Evolutionary conservation across 2,888 invertebrate species (phyloP).

Genomic region (Cordilura impudica): DNA sequence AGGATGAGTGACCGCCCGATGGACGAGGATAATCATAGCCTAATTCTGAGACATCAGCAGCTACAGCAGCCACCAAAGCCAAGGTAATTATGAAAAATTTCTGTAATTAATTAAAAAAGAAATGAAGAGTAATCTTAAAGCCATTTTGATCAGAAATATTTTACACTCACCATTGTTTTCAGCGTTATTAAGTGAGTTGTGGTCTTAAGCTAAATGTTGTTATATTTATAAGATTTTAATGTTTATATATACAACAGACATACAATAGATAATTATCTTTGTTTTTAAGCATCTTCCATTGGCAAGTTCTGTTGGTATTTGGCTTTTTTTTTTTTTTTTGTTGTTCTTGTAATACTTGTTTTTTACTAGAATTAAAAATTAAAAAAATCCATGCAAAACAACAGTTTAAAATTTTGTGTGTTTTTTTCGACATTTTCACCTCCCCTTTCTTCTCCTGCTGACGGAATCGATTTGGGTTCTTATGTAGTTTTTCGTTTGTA

Average conservation of each 20-base stretch:
- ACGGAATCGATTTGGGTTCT: no score
- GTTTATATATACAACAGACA: conserved; percentile 58
- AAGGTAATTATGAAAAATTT: conserved; percentile 54
- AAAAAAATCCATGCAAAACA: background rate
- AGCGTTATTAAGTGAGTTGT: conserved; percentile 40
- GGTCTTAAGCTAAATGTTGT: conserved; percentile 41
- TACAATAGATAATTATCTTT: conserved; percentile 4
- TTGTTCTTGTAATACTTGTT: background rate
- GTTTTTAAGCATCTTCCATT: conserved; percentile 16
- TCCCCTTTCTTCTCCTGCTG: background rate
- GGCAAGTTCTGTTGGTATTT: background rate
- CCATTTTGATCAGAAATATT: background rate
- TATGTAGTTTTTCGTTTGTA: conserved; percentile 4
- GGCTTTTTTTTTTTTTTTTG: background rate
- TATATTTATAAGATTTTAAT: conserved; percentile 17
- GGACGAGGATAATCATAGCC: conserved; percentile 61
- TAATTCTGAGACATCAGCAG: conserved; percentile 63
- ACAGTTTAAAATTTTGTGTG: background rate
- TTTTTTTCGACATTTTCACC: background rate
- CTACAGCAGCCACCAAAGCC: conserved; percentile 52
- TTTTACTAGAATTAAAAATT: background rate
- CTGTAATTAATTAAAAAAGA: conserved; percentile 34
- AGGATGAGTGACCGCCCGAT: background rate
- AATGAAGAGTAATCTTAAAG: background rate
- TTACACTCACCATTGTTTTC: conserved; percentile 38